A percentile compares a stretch with the other conserved stretches of the same genome.
Conservation (phyloP, 2,797 vertebrate genomes). For the Sebastes hopkinsi region DNA sequence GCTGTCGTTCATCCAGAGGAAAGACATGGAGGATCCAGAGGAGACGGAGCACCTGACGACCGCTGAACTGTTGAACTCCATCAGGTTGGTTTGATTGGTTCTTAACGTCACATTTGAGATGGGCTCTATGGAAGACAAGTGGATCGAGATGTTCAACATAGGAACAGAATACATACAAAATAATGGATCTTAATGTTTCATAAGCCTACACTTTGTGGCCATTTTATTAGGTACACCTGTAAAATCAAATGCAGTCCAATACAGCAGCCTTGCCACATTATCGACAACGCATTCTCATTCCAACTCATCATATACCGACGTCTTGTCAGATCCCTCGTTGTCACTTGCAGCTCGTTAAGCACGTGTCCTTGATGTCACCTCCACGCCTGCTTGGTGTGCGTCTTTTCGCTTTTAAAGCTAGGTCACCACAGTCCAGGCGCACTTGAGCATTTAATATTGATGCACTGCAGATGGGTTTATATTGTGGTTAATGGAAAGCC, state of each 20-base stretch:
- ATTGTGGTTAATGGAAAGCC: no score
- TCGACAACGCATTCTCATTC: fast-evolving
- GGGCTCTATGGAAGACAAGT: conserved; percentile 55
- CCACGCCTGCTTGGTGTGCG: fast-evolving
- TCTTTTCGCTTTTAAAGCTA: no score
- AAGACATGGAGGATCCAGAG: conserved; percentile 63
- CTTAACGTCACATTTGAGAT: conserved; percentile 64
- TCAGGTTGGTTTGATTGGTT: conserved; percentile 41
- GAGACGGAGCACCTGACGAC: conserved; percentile 65
- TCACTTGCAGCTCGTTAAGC: no score
- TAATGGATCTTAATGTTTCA: background rate
- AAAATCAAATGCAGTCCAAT: background rate
- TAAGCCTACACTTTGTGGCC: background rate
- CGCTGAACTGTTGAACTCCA: conserved; percentile 66
- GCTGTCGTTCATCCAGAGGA: conserved; percentile 73
- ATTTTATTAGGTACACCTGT: background rate
- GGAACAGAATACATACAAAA: background rate
- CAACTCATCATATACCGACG: no score
- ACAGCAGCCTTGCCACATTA: no score
- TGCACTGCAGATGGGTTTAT: no score
- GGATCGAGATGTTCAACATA: background rate
- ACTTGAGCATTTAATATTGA: no score
- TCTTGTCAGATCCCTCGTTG: no score
- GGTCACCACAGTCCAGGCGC: no score
- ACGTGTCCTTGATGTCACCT: no score